Base-by-base conservation (phyloP, 2,888 invertebrate genomes). In the Dilophus febrilis region DNA sequence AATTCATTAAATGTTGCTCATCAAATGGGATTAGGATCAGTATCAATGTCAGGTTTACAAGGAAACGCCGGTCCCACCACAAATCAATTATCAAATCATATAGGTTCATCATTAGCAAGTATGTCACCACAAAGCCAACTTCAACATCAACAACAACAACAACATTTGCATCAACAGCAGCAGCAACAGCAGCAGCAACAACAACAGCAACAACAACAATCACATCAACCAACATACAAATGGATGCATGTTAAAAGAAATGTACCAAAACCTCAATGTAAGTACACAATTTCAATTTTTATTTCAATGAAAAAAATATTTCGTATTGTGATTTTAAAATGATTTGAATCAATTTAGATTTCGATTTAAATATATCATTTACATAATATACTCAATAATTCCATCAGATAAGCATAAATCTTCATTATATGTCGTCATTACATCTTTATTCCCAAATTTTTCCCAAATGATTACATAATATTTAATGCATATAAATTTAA, bases 201-300 rank as follows among this genome's bases (percentile, higher is more conserved):
- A 50, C 62, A 46, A 58, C 66, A 51, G 26, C 58, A 56, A 47
- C 72, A 57, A 53, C 72, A 53, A 31, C 76, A 74, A 48, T 65
- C 72, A 12, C 66, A 73, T 37, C 76, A 88, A 44, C 90, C 90
- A 18, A 91, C 92, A 1, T 95, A 94, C 65, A 92, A 95, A 63
- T 95, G 95, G 95, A 95, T 95, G 95, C 92, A 94, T 67, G 86
- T 95, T 53, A 95, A 95, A 66, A 72, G 95, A 61, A 92, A 91
- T 64, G 84, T 90, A 49, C 90, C 92, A 37, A 94, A 94, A 65
- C 88, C 92, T 51, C 70, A 82, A 60, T 83, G 91, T 86, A 61
- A 73, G 77, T 64, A 44, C 11, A 35, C n/a, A n/a, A n/a, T n/a
- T n/a, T n/a, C n/a, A n/a, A n/a, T n/a, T n/a, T n/a, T n/a, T n/a